Percentiles rank a stretch among this genome's conserved stretches.
These are phyloP conservation scores for Watsonalla cultraria DNA, from an alignment of 2,888 invertebrate genomes.

Conservation along the genomic window DNA sequence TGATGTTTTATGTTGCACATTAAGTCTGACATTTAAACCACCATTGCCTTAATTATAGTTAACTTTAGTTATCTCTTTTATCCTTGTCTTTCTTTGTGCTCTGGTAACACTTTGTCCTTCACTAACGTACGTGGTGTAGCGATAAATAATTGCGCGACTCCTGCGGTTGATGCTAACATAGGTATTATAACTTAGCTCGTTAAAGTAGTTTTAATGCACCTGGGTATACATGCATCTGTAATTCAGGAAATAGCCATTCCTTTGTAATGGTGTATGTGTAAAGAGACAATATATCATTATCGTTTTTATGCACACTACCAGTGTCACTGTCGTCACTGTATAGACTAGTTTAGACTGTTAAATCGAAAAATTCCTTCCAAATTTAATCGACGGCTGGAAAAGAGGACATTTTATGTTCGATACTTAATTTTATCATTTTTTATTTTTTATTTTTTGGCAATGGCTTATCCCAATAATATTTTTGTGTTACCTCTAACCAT, in stretches of 20 bases:
- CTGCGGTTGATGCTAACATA: conserved; percentile 27
- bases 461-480: too few relatives aligned
- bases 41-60: conserved; percentile 47
- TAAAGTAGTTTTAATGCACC: conserved; percentile 28
- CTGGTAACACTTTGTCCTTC: conserved; percentile 24
- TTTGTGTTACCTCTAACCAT: too few relatives aligned
- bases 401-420: too few relatives aligned
- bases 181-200: conserved; percentile 30
- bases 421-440: too few relatives aligned
- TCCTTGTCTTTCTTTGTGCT: conserved; percentile 28
- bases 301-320: too few relatives aligned
- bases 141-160: conserved; percentile 30
- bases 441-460: too few relatives aligned
- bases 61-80: conserved; percentile 17
- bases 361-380: too few relatives aligned
- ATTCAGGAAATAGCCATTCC: conserved; percentile 22
- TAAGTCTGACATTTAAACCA: conserved; percentile 64
- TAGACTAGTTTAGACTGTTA: too few relatives aligned
- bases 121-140: conserved; percentile 18
- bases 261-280: conserved; percentile 11
- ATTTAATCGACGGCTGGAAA: too few relatives aligned
- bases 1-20: conserved; percentile 36
- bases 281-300: too few relatives aligned
- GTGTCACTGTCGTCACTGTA: too few relatives aligned
- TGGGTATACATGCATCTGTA: conserved; percentile 18